Conservation (phyloP, 2,797 vertebrate genomes). For the Scarus forsteni region DNA sequence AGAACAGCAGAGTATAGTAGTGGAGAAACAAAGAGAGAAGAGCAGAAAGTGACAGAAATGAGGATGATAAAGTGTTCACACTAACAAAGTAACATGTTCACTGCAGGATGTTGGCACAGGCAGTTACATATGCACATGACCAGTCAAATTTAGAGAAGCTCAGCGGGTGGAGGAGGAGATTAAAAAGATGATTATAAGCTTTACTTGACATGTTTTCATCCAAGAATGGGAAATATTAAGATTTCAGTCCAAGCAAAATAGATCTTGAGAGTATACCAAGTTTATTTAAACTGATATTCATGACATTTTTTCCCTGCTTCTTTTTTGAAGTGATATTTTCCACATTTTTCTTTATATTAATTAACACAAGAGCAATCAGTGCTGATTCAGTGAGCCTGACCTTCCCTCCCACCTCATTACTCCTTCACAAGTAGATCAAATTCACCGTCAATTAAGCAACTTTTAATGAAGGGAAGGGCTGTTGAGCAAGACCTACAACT, state of each 20-base stretch:
- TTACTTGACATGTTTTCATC: conserved; percentile 15
- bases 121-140: conserved; percentile 44
- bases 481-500: conserved; percentile 84
- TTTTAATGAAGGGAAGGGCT: conserved; percentile 82
- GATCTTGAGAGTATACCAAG: neutral
- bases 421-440: conserved; percentile 75
- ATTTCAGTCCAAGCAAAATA: neutral
- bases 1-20: conserved; percentile 40
- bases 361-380: conserved; percentile 62
- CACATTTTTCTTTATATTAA: conserved; percentile 59
- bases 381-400: conserved; percentile 74
- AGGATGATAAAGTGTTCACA: conserved; percentile 69
- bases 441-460: conserved; percentile 82
- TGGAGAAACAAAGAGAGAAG: conserved; percentile 56
- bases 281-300: neutral
- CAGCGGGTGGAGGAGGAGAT: conserved; percentile 21
- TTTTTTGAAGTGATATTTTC: conserved; percentile 28
- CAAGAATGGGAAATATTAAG: conserved; percentile 15
- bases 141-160: conserved; percentile 45
- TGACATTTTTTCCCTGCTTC: conserved; percentile 6
- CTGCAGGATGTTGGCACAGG: conserved; percentile 35
- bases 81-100: conserved; percentile 50
- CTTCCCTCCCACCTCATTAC: conserved; percentile 80
- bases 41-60: conserved; percentile 54
- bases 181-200: conserved; percentile 3